Base-by-base conservation (phyloP, 2,797 vertebrate genomes). In the Aselliscus stoliczkanus region DNA sequence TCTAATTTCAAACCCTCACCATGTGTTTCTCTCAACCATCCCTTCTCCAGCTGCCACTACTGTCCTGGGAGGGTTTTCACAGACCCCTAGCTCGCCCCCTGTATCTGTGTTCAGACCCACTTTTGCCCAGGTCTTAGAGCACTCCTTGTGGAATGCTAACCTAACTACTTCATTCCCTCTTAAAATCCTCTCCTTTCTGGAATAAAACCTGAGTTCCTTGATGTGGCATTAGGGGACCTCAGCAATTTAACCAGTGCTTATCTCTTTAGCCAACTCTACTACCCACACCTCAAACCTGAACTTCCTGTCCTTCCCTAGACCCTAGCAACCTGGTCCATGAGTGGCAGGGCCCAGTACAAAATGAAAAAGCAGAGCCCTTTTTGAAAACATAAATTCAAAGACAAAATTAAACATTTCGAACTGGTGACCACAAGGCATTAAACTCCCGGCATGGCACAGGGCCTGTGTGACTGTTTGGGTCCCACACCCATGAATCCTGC, bases 361-460 rank as follows among this genome's bases (percentile, higher is more conserved):
- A n/a, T 15, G 34, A 75, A 73, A 60, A 13, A 5, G 27, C n/a
- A 42, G 31, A 1, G 7, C 1, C 21, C 39, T 23, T 42, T 8
- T 31, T 34, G 31, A 82, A 83, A 70, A 56, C 60, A 88, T 42
- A 90, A 44, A 76, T 47, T 27, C 60, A 60, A 67, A 54, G 62
- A 76, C 34, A 37, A 77, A 52, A 27, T 3, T 42, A 83, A 93
- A 20, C 56, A 39, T 94, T 92, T 92, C 77, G 64, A 87, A 58
- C 60, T 18, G 69, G 27, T 2, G 1, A 34, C 39, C 31, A 1
- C 42, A 50, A 34, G 10, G 42, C 62, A 39, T 31, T n/a, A 47
- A 54, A 17, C 25, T 39, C 27, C 29, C 42, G 67, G 47, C 54
- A 20, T 42, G 42, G 42, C 42, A 42, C 31, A 25, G 27, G 3